A percentile compares a stretch with the other conserved stretches of the same genome.
Evolutionary conservation across 2,113 vertebrate species (phyloP).

Genomic region (Channa maculata): DNA sequence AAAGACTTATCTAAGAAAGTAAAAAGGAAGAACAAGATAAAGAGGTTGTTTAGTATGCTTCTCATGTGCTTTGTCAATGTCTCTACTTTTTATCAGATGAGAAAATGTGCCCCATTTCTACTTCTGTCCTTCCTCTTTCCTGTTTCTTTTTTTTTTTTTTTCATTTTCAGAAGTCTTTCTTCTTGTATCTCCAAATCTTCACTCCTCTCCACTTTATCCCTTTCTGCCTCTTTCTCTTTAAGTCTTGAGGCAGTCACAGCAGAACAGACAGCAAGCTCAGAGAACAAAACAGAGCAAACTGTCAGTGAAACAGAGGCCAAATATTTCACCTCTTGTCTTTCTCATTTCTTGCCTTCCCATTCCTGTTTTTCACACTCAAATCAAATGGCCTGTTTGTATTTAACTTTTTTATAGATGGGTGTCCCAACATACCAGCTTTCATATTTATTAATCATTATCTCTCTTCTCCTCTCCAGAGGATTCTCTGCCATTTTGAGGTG

Average conservation of each 20-base stretch:
- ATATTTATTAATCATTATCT: conserved; percentile 14
- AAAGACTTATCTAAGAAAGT: conserved; percentile 9
- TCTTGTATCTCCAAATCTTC: conserved; percentile 44
- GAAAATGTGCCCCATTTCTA: conserved; percentile 26
- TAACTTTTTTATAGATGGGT: background rate
- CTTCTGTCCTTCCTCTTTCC: background rate
- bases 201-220: conserved; percentile 50
- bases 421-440: conserved; percentile 11
- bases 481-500: conserved; percentile 47
- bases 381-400: conserved; percentile 32
- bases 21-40: conserved; percentile 8
- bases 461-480: conserved; percentile 4
- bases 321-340: conserved; percentile 49
- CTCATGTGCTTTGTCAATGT: conserved; percentile 42
- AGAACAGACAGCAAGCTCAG: conserved; percentile 40
- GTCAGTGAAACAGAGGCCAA: conserved; percentile 46
- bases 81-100: conserved; percentile 50
- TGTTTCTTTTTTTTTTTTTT: conserved; percentile 13
- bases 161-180: conserved; percentile 43
- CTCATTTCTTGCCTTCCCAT: conserved; percentile 24
- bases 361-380: conserved; percentile 15
- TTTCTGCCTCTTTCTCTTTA: conserved; percentile 36
- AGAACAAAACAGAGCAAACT: conserved; percentile 47
- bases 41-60: conserved; percentile 38
- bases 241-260: conserved; percentile 56